Evolutionary conservation across 2,113 vertebrate species (phyloP), one percentile per base, ranked within the genome.

Genomic region (Microtus pennsylvanicus): DNA sequence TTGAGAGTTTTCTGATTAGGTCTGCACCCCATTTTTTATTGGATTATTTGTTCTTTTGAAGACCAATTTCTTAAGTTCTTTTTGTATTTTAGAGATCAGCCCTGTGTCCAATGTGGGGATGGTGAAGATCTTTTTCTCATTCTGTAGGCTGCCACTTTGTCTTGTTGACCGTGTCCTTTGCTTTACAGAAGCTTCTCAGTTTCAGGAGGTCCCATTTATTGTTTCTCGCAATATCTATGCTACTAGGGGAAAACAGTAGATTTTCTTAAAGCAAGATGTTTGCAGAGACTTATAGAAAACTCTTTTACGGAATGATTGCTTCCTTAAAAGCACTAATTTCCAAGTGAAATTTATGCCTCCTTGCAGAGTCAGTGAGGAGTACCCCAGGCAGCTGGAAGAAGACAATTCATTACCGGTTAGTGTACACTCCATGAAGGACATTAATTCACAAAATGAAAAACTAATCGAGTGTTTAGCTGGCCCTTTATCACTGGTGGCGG

Each of bases 381-480:
- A 97, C 97, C 30, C 21, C 93, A 85, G 98, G 98, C 98, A 97
- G 97, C 96, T 97, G 96, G 97, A 98, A 98, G 98, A 97, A 98
- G 98, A 98, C 98, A 96, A 96, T 99, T 99, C 99, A 99, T 99
- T 99, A 97, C 95, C 70, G 81, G 96, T 52, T 93, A 95, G 96
- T 96, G 97, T 98, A 98, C 94, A 96, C 28, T 7, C 97, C 97
- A 47, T 96, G 96, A 98, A 98, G 97, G 97, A 96, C 98, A 98
- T 98, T 98, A 98, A 98, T 98, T 98, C 98, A 55, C 97, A 95
- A 98, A 99, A 98, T 98, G 98, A 98, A 99, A 98, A 98, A 96
- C 98, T 98, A 98, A 98, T 97, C 81, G 98, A 97, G 98, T 98
- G 98, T 99, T 98, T 97, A 98, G 97, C 96, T 91, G 67, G 89